phyloP scores from a whole-genome alignment of 2,888 invertebrate species.

The Limnephilus rhombicus region DNA sequence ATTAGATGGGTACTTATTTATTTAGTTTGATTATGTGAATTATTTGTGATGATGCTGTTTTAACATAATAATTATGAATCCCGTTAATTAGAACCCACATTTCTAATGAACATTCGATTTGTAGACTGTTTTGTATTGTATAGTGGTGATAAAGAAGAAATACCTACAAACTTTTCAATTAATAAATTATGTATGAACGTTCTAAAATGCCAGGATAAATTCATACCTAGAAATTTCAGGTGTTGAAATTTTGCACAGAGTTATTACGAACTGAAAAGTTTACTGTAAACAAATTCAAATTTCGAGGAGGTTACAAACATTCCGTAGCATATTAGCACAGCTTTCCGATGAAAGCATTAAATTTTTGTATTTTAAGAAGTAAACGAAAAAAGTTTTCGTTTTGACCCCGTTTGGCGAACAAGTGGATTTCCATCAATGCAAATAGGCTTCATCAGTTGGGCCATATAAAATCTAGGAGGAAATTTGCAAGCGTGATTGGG shows the following conservation, averaged over 20 bases:
- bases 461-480: conserved; percentile 12
- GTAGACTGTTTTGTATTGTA: too few relatives aligned
- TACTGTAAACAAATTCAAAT: not conserved
- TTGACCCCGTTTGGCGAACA: not conserved
- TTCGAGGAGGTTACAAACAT: not conserved
- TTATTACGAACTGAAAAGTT: not conserved
- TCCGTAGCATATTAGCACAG: not conserved
- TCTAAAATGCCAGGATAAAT: not conserved
- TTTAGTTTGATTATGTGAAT: not conserved
- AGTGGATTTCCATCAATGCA: not conserved
- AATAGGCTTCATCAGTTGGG: not conserved
- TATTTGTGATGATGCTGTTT: too few relatives aligned
- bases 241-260: not conserved
- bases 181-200: not conserved
- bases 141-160: too few relatives aligned
- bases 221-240: not conserved
- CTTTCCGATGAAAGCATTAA: not conserved
- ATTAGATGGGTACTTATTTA: not conserved
- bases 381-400: not conserved
- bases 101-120: too few relatives aligned
- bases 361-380: not conserved
- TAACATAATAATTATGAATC: too few relatives aligned
- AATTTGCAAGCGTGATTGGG: conserved; percentile 23
- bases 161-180: too few relatives aligned
- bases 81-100: too few relatives aligned